These are phyloP conservation scores for Coracopsis vasa DNA, from an alignment of 2,113 vertebrate genomes.

Conservation along the genomic window DNA sequence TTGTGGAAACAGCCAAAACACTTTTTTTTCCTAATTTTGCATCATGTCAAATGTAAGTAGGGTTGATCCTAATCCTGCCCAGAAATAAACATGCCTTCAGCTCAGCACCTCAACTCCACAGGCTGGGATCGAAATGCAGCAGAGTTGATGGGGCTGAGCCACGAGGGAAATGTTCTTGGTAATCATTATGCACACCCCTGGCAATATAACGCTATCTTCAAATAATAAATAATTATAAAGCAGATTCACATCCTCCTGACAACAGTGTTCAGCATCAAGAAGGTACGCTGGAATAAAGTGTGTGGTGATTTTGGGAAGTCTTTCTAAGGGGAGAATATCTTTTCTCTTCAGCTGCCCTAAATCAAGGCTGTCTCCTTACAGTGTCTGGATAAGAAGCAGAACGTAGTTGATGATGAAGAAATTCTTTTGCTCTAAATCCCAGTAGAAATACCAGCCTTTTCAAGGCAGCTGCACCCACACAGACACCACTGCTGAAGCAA, in stretches of 20 bases:
- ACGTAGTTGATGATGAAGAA: accelerated
- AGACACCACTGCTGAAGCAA: neutral
- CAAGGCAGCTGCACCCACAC: neutral
- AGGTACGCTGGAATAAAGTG: neutral
- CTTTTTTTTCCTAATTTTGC: neutral
- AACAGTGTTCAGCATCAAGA: neutral
- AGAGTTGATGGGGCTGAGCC: neutral
- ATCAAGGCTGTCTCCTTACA: neutral
- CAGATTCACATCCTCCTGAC: neutral
- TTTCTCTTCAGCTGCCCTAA: neutral
- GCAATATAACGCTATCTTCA: neutral
- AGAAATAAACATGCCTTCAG: neutral
- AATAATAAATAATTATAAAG: neutral
- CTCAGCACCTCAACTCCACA: neutral
- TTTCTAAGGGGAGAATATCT: neutral
- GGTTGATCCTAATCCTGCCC: neutral
- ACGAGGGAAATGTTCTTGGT: neutral
- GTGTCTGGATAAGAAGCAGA: neutral
- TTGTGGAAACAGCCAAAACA: neutral
- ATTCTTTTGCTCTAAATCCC: neutral
- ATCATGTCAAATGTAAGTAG: neutral
- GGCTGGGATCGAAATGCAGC: neutral
- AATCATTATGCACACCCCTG: neutral
- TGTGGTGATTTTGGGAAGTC: neutral
- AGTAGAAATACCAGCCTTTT: neutral